A percentile compares a stretch with the other conserved stretches of the same genome.
Conservation (phyloP, 2,797 vertebrate genomes). For the Centropyge bicolor region DNA sequence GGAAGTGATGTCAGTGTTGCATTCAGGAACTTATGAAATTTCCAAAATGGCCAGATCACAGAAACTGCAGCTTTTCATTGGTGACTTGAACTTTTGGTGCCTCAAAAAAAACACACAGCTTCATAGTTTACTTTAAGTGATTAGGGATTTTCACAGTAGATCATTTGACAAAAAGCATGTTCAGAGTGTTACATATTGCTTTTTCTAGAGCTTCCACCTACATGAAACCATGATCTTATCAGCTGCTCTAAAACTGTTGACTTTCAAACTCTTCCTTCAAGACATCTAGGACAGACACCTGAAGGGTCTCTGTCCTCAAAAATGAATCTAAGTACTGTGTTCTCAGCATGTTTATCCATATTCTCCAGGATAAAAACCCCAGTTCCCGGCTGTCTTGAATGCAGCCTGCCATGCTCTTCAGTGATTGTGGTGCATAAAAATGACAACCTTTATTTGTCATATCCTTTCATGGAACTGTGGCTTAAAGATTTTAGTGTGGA, state of each 20-base stretch:
- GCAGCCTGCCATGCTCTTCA: not conserved
- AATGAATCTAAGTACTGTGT: not conserved
- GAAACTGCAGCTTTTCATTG: not conserved
- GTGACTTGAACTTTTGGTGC: not conserved
- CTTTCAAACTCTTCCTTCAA: not conserved
- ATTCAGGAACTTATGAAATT: conserved; percentile 7
- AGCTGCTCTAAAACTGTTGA: not conserved
- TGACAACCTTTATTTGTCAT: not conserved
- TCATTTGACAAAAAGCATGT: conserved; percentile 15
- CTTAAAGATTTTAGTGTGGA: not conserved
- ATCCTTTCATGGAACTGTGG: not conserved
- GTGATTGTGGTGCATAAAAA: not conserved
- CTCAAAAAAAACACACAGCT: not conserved
- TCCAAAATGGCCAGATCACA: not conserved
- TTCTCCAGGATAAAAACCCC: not conserved
- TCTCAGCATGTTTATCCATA: not conserved
- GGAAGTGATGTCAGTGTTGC: conserved; percentile 28
- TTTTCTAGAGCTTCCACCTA: conserved; percentile 4
- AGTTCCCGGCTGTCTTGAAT: not conserved
- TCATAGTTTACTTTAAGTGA: conserved; percentile 5
- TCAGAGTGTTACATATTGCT: conserved; percentile 17
- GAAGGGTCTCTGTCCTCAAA: not conserved
- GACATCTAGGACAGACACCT: not conserved
- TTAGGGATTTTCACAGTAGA: conserved; percentile 11
- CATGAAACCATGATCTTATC: not conserved